Conservation (phyloP, 2,113 vertebrate species). For the Phylloscopus whistleri region DNA sequence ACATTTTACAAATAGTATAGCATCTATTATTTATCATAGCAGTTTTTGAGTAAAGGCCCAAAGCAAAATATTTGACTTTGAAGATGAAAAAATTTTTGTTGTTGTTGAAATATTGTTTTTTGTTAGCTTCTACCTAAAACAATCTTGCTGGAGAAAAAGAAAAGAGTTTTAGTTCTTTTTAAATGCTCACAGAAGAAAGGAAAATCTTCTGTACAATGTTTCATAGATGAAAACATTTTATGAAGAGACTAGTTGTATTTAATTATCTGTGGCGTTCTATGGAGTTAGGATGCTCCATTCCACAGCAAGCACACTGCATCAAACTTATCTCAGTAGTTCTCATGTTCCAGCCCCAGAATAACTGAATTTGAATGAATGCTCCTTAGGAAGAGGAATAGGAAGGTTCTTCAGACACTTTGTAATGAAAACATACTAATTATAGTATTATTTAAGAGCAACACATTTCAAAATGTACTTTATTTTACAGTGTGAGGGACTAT, state of each 20-base stretch:
- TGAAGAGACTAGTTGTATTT: neutral
- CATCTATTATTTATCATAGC: neutral
- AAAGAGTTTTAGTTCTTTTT: neutral
- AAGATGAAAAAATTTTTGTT: neutral
- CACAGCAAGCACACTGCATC: neutral
- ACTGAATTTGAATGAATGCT: neutral
- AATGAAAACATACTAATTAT: neutral
- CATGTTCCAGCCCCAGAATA: neutral
- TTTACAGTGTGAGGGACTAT: neutral
- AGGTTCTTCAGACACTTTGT: neutral
- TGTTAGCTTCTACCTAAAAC: neutral
- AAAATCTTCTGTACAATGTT: neutral
- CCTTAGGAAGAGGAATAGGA: neutral
- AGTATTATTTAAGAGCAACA: conserved; percentile 10
- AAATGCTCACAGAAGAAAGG: neutral
- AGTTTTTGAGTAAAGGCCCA: neutral
- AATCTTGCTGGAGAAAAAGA: neutral
- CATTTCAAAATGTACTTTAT: neutral
- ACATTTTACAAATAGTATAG: neutral
- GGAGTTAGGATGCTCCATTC: neutral
- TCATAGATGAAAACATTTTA: neutral
- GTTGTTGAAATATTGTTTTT: neutral
- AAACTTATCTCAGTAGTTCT: neutral
- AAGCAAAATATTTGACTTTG: neutral
- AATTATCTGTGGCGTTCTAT: neutral